phyloP scores from a whole-genome alignment of 2,888 invertebrate genomes.

The Tuberolachnus salignus region DNA sequence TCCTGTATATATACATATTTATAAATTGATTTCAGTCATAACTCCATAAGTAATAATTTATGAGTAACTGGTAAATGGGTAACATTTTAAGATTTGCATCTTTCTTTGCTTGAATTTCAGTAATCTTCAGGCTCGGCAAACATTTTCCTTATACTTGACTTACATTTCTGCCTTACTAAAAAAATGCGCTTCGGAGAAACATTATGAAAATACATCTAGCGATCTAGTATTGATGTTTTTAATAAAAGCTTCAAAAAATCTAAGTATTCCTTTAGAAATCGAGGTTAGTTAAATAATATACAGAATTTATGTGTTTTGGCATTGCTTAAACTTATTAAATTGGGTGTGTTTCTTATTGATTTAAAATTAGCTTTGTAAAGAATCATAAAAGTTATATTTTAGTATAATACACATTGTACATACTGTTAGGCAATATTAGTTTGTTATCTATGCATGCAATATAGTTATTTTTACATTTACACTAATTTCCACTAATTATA shows the following conservation, averaged over 20 bases:
- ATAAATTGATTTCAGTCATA: no score
- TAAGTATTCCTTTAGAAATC: conserved; percentile 41
- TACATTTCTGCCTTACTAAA: conserved; percentile 37
- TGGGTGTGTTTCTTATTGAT: no score
- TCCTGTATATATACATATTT: no score
- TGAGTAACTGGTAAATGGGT: background rate
- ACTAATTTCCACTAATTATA: no score
- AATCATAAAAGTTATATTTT: no score
- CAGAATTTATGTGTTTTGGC: background rate
- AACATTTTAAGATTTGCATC: background rate
- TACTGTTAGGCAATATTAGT: no score
- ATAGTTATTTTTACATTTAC: no score
- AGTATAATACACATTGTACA: no score
- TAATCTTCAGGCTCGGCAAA: conserved; percentile 42
- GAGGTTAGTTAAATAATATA: conserved; percentile 32
- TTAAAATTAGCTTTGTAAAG: no score
- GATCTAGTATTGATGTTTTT: conserved; percentile 40
- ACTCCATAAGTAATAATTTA: no score
- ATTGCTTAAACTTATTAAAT: background rate
- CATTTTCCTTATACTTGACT: conserved; percentile 41
- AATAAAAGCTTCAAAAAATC: conserved; percentile 40
- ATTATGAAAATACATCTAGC: conserved; percentile 3
- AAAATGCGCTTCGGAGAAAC: conserved; percentile 33
- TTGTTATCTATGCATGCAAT: no score
- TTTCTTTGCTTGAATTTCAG: conserved; percentile 28